A percentile compares a stretch with the other conserved stretches of the same genome.
Evolutionary conservation across 2,113 vertebrate genomes (phyloP).

Genomic region (Glaucidium brasilianum): DNA sequence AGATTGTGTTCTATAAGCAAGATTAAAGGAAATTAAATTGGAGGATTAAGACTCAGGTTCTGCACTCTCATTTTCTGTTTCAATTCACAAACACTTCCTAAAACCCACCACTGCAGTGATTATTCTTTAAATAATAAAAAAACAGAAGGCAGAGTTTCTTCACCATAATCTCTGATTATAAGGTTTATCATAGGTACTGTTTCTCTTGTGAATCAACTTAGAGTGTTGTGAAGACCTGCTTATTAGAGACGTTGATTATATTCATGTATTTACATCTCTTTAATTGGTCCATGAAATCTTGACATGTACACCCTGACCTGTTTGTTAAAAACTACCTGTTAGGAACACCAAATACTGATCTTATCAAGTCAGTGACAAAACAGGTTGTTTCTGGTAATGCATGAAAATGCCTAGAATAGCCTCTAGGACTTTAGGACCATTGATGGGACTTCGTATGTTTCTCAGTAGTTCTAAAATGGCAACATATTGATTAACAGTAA

Average conservation of each 20-base stretch:
- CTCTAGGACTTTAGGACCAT: not conserved
- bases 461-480: not conserved
- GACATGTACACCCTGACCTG: not conserved
- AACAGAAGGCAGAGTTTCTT: not conserved
- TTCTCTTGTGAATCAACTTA: not conserved
- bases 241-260: not conserved
- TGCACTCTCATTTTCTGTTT: conserved; percentile 46
- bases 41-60: conserved; percentile 27
- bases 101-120: not conserved
- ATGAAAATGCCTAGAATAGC: not conserved
- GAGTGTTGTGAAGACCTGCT: not conserved
- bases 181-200: not conserved
- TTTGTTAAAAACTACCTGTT: not conserved
- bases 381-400: not conserved
- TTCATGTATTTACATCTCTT: not conserved
- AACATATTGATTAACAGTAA: not conserved
- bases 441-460: not conserved
- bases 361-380: not conserved
- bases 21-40: conserved; percentile 56
- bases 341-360: not conserved
- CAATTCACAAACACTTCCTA: conserved; percentile 10
- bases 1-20: not conserved
- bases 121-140: conserved; percentile 4
- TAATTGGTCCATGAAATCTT: not conserved
- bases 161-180: not conserved